Base-by-base conservation (phyloP, 2,888 invertebrate species). In the Lochmaea crataegi region DNA sequence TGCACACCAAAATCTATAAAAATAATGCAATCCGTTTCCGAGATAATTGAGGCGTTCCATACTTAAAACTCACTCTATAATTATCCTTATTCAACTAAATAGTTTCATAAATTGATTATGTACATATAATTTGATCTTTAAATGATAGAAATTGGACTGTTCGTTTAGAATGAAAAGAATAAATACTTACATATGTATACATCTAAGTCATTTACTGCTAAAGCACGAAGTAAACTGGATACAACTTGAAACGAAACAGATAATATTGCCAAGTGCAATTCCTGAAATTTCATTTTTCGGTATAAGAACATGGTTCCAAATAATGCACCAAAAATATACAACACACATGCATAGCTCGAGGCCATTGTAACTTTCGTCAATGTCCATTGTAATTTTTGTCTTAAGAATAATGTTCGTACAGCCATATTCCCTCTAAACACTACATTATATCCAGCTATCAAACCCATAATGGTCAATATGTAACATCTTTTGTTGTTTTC, bases 331-430 rank as follows among this genome's bases (percentile, higher is more conserved):
- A 45, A 16, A 48, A 65, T 51, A n/a, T 26, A 22, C 2, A 18
- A 14, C 11, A 65, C 45, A 7, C 18, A 48, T 1, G 14, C 22
- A 48, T 11, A 12, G 22, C 65, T 48, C 10, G 10, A 45, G 10
- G 14, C 65, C 3, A 51, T 12, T 1, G 48, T 65, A 7, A 65
- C 10, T 65, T 65, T 45, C 22, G 45, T 45, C 22, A 65, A 32
- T 10, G 65, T 65, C 65, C 65, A 65, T 5, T 65, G 48, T 26
- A 65, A 48, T 65, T 65, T 65, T 51, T 45, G 14, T 32, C 65
- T 65, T 51, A 65, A 48, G 45, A 65, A 65, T 18, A 65, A 65
- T 2, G 65, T 48, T 10, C 11, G 2, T 26, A 65, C 65, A 2
- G 48, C 6, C 5, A 22, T 18, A 7, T 65, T 48, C 4, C 65